Evolutionary conservation across 2,888 invertebrate genomes (phyloP).

Genomic region (Mythimna pallens): DNA sequence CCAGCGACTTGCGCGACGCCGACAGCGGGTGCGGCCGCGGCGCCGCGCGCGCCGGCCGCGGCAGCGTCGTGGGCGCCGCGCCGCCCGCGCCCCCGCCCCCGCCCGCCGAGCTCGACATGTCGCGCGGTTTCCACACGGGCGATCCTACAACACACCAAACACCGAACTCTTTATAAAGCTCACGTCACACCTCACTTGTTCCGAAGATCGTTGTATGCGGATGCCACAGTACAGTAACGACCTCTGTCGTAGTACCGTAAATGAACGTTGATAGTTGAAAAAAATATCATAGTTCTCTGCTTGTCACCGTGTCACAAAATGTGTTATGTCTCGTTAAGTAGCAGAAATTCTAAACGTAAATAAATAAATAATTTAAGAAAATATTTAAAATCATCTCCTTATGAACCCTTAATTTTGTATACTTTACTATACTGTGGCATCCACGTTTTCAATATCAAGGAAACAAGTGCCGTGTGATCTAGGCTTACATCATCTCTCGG

Average conservation of each 20-base stretch:
- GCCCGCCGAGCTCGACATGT: conserved; percentile 92
- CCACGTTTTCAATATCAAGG: conserved; percentile 33
- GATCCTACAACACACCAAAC: conserved; percentile 96
- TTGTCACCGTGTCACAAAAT: conserved; percentile 22
- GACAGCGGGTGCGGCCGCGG: conserved; percentile 86
- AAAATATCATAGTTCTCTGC: conserved; percentile 10
- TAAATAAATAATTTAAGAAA: conserved; percentile 3
- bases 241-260: conserved; percentile 9
- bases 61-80: conserved; percentile 87
- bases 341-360: conserved; percentile 8
- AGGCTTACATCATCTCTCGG: conserved; percentile 69
- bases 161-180: conserved; percentile 88
- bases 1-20: conserved; percentile 86
- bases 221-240: conserved; percentile 52
- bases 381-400: conserved; percentile 19
- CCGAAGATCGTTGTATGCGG: conserved; percentile 39
- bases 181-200: conserved; percentile 50
- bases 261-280: conserved; percentile 21
- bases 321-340: conserved; percentile 9
- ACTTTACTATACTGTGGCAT: conserved; percentile 46
- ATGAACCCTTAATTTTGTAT: conserved; percentile 2
- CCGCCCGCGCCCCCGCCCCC: conserved; percentile 74
- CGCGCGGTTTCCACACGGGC: conserved; percentile 99
- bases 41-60: conserved; percentile 88
- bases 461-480: conserved; percentile 54